phyloP scores from a whole-genome alignment of 1,140 invertebrate genomes.

The Drosophila punjabiensis region DNA sequence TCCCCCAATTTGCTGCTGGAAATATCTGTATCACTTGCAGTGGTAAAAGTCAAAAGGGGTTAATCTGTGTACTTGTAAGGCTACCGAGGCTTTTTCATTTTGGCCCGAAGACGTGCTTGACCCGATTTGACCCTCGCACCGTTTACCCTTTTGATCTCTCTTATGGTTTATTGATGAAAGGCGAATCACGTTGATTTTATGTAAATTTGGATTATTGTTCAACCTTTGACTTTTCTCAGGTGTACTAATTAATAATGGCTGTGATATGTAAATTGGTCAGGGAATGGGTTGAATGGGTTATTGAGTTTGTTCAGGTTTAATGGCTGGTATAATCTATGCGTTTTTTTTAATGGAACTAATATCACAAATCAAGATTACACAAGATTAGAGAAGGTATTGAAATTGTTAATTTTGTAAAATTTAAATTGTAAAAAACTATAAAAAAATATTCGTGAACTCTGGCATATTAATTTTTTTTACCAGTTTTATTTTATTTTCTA shows the following conservation, averaged over 20 bases:
- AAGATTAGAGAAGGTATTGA: neutral
- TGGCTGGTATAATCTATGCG: neutral
- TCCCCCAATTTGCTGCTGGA: constrained; percentile 15
- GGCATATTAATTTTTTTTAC: no score
- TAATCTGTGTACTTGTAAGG: constrained; percentile 21
- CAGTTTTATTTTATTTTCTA: neutral
- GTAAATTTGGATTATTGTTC: constrained; percentile 7
- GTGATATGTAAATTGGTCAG: constrained; percentile 25
- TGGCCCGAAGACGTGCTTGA: constrained; percentile 20
- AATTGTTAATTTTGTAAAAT: neutral
- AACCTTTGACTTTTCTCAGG: neutral
- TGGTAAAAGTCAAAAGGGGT: constrained; percentile 14
- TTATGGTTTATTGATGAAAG: constrained; percentile 5
- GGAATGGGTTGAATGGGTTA: no score
- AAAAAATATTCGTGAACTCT: neutral
- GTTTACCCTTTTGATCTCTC: constrained; percentile 8
- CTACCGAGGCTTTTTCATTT: constrained; percentile 6
- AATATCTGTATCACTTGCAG: constrained; percentile 24
- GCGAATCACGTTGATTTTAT: constrained; percentile 25
- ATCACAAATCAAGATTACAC: constrained; percentile 13
- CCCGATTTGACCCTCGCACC: constrained; percentile 32
- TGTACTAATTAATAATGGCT: constrained; percentile 30
- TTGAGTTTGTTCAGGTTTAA: constrained; percentile 3
- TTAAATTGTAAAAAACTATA: no score
- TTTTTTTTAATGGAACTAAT: constrained; percentile 3